Evolutionary conservation across 2,113 vertebrate genomes (phyloP), one percentile per base, ranked within the genome.

Genomic region (Phaethon lepturus): DNA sequence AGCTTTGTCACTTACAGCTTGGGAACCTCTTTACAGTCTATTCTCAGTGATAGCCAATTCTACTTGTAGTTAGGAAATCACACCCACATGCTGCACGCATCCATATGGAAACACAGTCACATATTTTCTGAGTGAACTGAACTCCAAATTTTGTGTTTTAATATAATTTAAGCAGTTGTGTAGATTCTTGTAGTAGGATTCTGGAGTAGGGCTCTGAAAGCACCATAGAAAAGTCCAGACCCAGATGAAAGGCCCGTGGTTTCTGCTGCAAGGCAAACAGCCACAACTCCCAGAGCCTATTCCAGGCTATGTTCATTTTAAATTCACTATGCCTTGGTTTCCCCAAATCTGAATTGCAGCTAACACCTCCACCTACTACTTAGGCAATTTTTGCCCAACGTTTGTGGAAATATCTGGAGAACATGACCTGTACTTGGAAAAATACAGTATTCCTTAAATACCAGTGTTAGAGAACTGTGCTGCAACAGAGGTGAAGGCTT

Each of bases 21-120:
- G 94, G 79, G 94, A 97, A 74, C 62, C 67, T 69, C 92, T 97
- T 97, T 98, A 97, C 90, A 50, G 86, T 92, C 85, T 94, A 87
- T 79, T 95, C 84, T 75, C 66, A 79, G 80, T 93, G 91, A 90
- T 80, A 97, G 77, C 84, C 86, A 93, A 59, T 93, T 96, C 3
- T 18, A 47, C 62, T 91, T 55, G 31, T 93, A 91, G 94, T 97
- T 96, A 95, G 91, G 77, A 95, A 95, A 89, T 94, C 92, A 93
- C 93, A 89, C 93, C 95, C 83, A 91, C 94, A 93, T 0, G 1
- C 79, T 59, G 56, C 79, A 87, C 1, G 3, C 80, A 93, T 71
- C 86, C 95, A 87, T 94, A 96, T 85, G 93, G 91, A 94, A 89
- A 88, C 47, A 58, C 45, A 60, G 18, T 68, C 26, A 77, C 0